Conservation (phyloP, 2,113 vertebrate genomes). For the Antechinus stuartii region DNA sequence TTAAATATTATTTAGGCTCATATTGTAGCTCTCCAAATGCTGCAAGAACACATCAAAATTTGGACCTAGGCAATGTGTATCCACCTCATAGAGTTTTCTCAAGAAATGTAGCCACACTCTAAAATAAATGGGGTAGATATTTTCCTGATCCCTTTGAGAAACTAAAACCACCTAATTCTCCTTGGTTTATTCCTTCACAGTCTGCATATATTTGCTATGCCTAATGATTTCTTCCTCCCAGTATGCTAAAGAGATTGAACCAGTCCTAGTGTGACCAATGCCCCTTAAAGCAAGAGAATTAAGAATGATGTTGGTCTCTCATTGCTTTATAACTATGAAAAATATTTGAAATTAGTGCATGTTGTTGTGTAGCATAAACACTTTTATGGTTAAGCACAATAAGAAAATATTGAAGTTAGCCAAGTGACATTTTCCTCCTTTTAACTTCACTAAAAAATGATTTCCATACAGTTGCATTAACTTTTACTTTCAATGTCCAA, state of each 20-base stretch:
- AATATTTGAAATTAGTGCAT: background rate
- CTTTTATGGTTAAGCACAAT: background rate
- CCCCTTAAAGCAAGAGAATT: background rate
- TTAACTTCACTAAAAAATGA: background rate
- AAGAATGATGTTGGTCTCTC: background rate
- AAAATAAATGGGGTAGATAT: accelerated
- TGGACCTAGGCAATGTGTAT: background rate
- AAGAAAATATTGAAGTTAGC: background rate
- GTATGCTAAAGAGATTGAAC: background rate
- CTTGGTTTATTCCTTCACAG: no score
- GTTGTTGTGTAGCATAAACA: background rate
- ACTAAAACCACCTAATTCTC: background rate
- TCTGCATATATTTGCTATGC: accelerated
- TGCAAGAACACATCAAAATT: background rate
- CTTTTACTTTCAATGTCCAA: background rate
- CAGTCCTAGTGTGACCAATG: background rate
- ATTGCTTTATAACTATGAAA: background rate
- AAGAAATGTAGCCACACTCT: accelerated
- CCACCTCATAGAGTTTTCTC: accelerated
- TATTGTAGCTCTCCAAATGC: background rate
- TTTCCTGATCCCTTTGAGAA: background rate
- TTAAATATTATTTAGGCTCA: background rate
- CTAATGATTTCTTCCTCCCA: background rate
- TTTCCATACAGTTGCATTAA: background rate
- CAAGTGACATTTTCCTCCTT: background rate